These are phyloP conservation scores for Macaca mulatta DNA, from an alignment of 2,113 vertebrate species.

Conservation along the genomic window DNA sequence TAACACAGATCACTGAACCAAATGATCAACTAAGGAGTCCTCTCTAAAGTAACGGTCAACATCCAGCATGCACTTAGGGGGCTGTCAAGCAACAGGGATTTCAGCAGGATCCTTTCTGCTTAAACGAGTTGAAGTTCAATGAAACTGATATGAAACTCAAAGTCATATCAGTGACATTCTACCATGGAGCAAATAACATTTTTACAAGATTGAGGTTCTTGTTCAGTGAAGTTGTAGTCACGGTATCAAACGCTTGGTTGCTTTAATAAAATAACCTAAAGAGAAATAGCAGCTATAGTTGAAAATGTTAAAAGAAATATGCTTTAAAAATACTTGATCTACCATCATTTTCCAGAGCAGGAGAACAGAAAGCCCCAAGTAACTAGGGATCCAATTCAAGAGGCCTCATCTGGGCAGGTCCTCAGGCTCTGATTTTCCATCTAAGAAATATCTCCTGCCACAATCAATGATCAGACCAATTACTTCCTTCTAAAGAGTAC, in stretches of 20 bases:
- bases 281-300: not conserved
- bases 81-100: constrained; percentile 56
- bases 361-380: not conserved
- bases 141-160: constrained; percentile 33
- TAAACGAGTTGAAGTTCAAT: constrained; percentile 52
- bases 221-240: not conserved
- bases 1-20: constrained; percentile 30
- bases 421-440: not conserved
- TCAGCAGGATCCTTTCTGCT: constrained; percentile 54
- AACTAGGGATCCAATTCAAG: not conserved
- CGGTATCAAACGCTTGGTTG: not conserved
- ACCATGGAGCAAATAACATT: constrained; percentile 13
- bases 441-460: not conserved
- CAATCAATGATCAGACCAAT: not conserved
- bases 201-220: not conserved
- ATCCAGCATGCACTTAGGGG: constrained; percentile 5
- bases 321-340: constrained; percentile 1
- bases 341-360: not conserved
- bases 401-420: not conserved
- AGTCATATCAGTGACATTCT: not conserved
- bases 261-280: constrained; percentile 31
- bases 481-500: not conserved
- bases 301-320: not conserved
- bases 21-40: constrained; percentile 47
- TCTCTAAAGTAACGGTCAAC: constrained; percentile 60